Percentiles rank a stretch among this genome's conserved stretches.
These are phyloP conservation scores for Drosophila cyrtoloma DNA, from an alignment of 2,888 invertebrate species.

Conservation along the genomic window DNA sequence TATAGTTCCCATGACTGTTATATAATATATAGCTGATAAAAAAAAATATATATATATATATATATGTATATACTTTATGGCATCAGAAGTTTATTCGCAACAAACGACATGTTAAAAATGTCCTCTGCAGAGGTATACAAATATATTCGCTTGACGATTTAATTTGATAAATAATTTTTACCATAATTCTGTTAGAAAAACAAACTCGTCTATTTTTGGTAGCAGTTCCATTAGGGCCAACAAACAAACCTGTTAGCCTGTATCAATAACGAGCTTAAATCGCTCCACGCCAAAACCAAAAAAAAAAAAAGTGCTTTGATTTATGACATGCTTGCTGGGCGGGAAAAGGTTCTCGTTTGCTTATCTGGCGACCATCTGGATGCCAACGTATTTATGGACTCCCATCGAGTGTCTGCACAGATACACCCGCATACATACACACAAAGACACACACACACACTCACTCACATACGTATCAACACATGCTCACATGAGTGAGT, in stretches of 20 bases:
- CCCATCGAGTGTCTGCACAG: conserved; percentile 26
- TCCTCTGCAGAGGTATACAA: not conserved
- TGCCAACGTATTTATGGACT: conserved; percentile 59
- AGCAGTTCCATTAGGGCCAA: conserved; percentile 47
- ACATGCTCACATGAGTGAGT: conserved; percentile 35
- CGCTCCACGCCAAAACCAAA: conserved; percentile 17
- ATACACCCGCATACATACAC: conserved; percentile 12
- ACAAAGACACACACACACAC: not conserved
- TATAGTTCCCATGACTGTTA: not conserved
- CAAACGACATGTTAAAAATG: not conserved
- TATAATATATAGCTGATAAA: not conserved
- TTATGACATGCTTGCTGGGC: conserved; percentile 58
- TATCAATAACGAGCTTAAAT: conserved; percentile 71
- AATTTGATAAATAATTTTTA: conserved; percentile 18
- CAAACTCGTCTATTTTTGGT: conserved; percentile 14
- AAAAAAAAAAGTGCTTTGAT: conserved; percentile 55
- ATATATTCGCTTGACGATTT: conserved; percentile 6
- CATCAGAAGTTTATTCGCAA: not conserved
- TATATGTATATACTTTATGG: not conserved
- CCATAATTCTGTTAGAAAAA: conserved; percentile 22
- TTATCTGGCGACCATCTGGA: conserved; percentile 73
- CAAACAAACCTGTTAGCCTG: conserved; percentile 70
- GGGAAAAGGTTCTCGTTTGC: conserved; percentile 35
- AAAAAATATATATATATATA: not conserved
- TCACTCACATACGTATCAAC: conserved; percentile 4